phyloP scores from a whole-genome alignment of 2,888 invertebrate genomes.

The Mimumesa dahlbomi region DNA sequence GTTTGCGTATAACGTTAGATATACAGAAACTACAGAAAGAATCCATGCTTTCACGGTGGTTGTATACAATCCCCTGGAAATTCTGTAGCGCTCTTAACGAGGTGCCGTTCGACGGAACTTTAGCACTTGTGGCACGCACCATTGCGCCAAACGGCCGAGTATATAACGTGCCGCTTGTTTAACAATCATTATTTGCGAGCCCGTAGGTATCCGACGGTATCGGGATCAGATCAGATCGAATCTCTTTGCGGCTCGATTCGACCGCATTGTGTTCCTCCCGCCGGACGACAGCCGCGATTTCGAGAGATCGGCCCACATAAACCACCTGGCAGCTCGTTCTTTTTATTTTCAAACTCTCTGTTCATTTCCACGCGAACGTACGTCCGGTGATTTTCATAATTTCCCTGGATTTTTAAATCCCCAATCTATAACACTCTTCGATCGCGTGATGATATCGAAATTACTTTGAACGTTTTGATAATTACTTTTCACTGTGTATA shows the following conservation, averaged over 20 bases:
- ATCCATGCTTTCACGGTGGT: conserved; percentile 16
- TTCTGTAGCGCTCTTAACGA: conserved; percentile 71
- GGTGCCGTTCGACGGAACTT: conserved; percentile 64
- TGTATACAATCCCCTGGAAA: conserved; percentile 51
- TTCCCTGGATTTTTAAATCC: too few species aligned
- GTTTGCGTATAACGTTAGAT: neutral
- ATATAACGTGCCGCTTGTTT: conserved; percentile 69
- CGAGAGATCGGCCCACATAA: conserved; percentile 50
- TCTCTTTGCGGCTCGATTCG: conserved; percentile 60
- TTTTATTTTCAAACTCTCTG: too few species aligned
- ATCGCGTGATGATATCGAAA: too few species aligned
- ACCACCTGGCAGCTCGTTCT: conserved; percentile 30
- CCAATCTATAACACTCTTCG: too few species aligned
- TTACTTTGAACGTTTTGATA: too few species aligned
- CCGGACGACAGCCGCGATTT: conserved; percentile 45
- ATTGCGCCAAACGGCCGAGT: conserved; percentile 55
- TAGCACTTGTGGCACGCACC: conserved; percentile 68
- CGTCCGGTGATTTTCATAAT: too few species aligned
- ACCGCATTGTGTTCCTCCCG: conserved; percentile 54
- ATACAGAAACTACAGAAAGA: neutral
- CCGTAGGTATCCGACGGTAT: conserved; percentile 65
- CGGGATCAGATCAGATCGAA: conserved; percentile 68
- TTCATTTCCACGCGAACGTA: too few species aligned
- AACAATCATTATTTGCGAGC: conserved; percentile 78
- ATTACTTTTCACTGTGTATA: too few species aligned